A percentile compares a stretch with the other conserved stretches of the same genome.
Evolutionary conservation across 2,797 vertebrate species (phyloP).

Genomic region (Rhodeus uyekii): DNA sequence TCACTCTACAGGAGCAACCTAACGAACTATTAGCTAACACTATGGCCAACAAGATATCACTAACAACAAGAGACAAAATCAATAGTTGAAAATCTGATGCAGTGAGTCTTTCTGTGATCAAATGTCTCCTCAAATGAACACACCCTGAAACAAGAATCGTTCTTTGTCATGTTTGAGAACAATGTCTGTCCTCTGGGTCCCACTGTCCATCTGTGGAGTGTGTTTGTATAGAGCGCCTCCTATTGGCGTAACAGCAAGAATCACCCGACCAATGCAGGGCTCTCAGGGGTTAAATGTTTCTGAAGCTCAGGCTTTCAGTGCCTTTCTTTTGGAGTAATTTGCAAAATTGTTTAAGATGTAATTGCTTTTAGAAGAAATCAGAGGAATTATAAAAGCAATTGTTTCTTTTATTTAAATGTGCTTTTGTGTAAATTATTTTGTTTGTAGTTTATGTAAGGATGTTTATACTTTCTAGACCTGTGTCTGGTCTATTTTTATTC

Average conservation of each 20-base stretch:
- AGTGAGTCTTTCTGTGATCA: background rate
- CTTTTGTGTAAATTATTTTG: background rate
- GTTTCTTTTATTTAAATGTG: background rate
- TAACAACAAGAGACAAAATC: slow-evolving; percentile 3
- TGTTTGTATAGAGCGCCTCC: background rate
- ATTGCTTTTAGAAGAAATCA: background rate
- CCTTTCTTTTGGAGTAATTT: background rate
- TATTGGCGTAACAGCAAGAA: background rate
- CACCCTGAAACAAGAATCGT: background rate
- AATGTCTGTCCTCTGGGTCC: background rate
- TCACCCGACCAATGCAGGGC: background rate
- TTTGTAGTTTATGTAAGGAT: background rate
- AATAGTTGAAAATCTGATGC: background rate
- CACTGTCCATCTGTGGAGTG: background rate
- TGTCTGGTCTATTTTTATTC: too few species aligned
- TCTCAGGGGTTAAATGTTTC: background rate
- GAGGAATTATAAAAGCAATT: background rate
- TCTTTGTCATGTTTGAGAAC: background rate
- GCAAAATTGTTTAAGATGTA: background rate
- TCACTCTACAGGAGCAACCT: background rate
- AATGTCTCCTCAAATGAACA: background rate
- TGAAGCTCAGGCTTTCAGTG: background rate
- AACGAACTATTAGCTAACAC: slow-evolving; percentile 3
- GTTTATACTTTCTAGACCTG: background rate
- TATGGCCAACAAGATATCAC: slow-evolving; percentile 1